Conservation (phyloP, 2,888 invertebrate species). For the Leptopilina myrica region DNA sequence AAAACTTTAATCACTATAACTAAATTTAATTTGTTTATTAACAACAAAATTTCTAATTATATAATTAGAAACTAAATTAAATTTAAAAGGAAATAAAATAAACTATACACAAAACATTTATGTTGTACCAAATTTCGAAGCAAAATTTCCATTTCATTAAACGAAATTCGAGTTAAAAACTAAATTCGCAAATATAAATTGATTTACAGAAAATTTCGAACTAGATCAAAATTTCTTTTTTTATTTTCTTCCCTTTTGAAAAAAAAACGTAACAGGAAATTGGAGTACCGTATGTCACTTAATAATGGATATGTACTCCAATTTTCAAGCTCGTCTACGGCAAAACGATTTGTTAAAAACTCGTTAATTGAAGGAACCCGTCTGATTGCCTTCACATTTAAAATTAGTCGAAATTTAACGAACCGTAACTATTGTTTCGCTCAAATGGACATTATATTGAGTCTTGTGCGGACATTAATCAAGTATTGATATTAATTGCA, state of each 20-base stretch:
- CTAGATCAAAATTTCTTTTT: too few species aligned
- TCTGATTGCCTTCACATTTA: constrained; percentile 11
- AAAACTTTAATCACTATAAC: too few species aligned
- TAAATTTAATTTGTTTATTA: too few species aligned
- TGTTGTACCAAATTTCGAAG: not conserved
- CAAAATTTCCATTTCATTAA: not conserved
- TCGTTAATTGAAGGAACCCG: constrained; percentile 13
- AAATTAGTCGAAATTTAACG: constrained; percentile 24
- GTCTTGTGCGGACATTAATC: not conserved
- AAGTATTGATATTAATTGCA: not conserved
- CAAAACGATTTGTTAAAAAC: constrained; percentile 24
- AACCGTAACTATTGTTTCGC: constrained; percentile 11
- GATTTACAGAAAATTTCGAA: not conserved
- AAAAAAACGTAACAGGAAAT: not conserved
- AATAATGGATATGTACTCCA: constrained; percentile 2
- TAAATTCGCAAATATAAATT: not conserved
- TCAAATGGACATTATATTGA: not conserved
- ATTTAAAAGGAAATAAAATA: too few species aligned
- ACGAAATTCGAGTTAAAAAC: too few species aligned
- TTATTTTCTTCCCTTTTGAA: not conserved
- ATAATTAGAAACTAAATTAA: too few species aligned
- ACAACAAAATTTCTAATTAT: too few species aligned
- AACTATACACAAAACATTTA: too few species aligned
- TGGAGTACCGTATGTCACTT: not conserved
- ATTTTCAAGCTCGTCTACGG: constrained; percentile 5